Evolutionary conservation across 2,113 vertebrate species (phyloP).

Genomic region (Strigops habroptila): DNA sequence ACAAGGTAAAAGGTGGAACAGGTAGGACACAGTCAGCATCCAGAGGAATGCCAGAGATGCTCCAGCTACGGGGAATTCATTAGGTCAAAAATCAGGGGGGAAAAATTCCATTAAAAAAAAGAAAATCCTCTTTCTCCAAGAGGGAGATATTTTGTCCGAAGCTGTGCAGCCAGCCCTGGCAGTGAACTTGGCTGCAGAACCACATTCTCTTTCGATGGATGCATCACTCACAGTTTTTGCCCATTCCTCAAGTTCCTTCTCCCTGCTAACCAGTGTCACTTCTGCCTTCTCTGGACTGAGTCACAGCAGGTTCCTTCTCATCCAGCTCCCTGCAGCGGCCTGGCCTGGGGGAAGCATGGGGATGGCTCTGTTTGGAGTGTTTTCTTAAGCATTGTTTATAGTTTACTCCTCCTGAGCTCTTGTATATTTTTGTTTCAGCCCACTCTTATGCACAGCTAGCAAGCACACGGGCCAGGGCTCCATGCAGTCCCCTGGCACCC

Average conservation of each 20-base stretch:
- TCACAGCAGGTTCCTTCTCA: constrained; percentile 47
- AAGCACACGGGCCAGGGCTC: constrained; percentile 2
- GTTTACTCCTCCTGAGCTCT: constrained; percentile 14
- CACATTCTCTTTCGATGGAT: constrained; percentile 12
- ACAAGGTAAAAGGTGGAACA: neutral
- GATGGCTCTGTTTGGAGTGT: neutral
- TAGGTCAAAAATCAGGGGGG: neutral
- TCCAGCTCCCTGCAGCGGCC: constrained; percentile 5
- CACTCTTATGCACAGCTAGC: constrained; percentile 42
- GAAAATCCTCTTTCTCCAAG: neutral
- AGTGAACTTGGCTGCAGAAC: neutral
- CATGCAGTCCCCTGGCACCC: neutral
- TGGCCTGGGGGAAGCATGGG: neutral
- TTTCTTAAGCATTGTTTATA: constrained; percentile 51
- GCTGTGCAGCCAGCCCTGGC: neutral
- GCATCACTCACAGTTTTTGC: constrained; percentile 36
- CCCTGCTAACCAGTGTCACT: constrained; percentile 19
- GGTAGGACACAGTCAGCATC: neutral
- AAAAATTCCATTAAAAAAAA: neutral
- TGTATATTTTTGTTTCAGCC: constrained; percentile 46
- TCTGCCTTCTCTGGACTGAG: neutral
- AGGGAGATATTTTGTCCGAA: neutral
- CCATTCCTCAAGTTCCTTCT: constrained; percentile 66
- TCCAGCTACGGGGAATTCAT: neutral
- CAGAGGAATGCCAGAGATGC: neutral